Evolutionary conservation across 2,888 invertebrate genomes (phyloP), one percentile per base, ranked within the genome.

Genomic region (Phortica magna): DNA sequence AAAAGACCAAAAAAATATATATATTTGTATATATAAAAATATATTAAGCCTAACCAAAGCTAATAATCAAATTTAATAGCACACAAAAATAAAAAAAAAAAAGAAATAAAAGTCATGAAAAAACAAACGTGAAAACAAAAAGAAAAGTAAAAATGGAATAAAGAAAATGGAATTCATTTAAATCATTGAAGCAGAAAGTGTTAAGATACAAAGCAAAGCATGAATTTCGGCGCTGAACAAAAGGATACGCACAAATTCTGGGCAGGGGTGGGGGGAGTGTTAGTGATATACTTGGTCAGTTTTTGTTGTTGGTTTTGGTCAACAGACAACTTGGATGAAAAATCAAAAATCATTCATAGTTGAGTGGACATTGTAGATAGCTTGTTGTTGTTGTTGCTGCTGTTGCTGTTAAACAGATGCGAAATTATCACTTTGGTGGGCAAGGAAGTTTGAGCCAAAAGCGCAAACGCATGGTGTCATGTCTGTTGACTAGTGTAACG

Each of bases 51-150:
- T 65, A 65, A 39, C 65, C 31, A 65, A 39, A 39, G 39, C 65
- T 65, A 39, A 65, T 65, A 65, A 65, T 65, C 65, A 65, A 65
- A 39, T 65, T 65, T 65, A 39, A 65, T 65, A 39, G 39, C n/a
- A 65, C 39, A 31, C n/a, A n/a, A 53, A n/a, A 53, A 53, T 53
- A n/a, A 55, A 55, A 55, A 55, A 14, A 41, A 65, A 39, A 65
- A 65, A 65, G 2, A 31, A 55, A 55, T 17, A 55, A 55, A 55
- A n/a, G 14, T 12, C 14, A 55, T 55, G 55, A 12, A 55, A 17
- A 14, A 55, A 14, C 7, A 55, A 55, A 61, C 19, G 7, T 22
- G 7, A 22, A 5, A 61, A 17, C 9, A 22, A 17, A 9, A n/a
- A n/a, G n/a, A n/a, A 61, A 19, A 19, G 22, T n/a, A n/a, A 31